A percentile compares a stretch with the other conserved stretches of the same genome.
Evolutionary conservation across 2,113 vertebrate genomes (phyloP).

Genomic region (Siniperca chuatsi): DNA sequence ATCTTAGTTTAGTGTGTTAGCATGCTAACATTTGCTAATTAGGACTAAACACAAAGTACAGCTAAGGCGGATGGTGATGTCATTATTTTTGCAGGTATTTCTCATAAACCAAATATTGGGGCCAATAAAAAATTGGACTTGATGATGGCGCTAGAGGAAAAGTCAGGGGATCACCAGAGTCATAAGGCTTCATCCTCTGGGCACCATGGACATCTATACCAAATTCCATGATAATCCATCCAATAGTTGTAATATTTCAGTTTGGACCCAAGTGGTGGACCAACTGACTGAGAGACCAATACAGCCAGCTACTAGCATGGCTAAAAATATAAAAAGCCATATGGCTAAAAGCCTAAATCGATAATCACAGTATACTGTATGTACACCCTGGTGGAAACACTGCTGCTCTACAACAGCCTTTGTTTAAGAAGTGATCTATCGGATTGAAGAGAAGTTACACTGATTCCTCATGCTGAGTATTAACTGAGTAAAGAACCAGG

Average conservation of each 20-base stretch:
- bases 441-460: no score
- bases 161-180: neutral
- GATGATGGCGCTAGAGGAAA: neutral
- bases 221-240: no score
- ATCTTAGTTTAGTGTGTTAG: neutral
- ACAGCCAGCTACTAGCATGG: no score
- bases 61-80: neutral
- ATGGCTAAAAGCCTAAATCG: no score
- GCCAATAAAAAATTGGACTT: neutral
- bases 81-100: neutral
- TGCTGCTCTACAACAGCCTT: neutral
- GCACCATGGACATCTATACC: no score
- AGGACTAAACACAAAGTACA: neutral
- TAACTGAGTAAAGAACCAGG: neutral
- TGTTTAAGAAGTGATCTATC: neutral
- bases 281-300: no score
- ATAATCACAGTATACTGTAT: no score
- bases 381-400: neutral
- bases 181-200: no score
- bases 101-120: neutral
- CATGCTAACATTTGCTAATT: neutral
- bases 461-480: neutral
- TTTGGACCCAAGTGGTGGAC: no score
- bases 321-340: no score
- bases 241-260: no score